Percentiles rank a stretch among this genome's conserved stretches.
Evolutionary conservation across 2,888 invertebrate genomes (phyloP).

Genomic region (Gryllus longicercus): DNA sequence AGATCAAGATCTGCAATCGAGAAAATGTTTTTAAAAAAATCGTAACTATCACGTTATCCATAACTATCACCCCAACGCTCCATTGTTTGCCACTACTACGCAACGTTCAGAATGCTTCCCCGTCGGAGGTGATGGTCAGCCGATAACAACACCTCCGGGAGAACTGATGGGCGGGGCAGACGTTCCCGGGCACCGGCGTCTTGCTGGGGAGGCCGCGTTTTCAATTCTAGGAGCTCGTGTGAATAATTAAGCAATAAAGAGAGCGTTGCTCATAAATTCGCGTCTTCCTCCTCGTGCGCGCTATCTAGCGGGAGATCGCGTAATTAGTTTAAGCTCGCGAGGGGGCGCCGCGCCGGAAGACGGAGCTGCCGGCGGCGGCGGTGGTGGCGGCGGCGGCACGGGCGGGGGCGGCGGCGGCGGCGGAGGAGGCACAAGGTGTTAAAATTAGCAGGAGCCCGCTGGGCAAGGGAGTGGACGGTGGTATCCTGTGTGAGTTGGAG

Average conservation of each 20-base stretch:
- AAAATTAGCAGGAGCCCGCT: not conserved
- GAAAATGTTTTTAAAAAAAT: no score
- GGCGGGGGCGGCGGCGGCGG: not conserved
- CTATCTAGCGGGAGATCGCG: not conserved
- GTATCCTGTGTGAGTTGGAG: no score
- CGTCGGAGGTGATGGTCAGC: no score
- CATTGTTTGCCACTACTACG: no score
- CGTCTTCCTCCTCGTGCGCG: slow-evolving; percentile 2
- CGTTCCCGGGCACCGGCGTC: no score
- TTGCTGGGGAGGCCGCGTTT: not conserved
- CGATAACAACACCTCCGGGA: no score
- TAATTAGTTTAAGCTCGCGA: slow-evolving; percentile 7
- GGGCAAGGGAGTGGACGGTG: not conserved
- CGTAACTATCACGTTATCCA: no score
- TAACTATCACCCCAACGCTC: no score
- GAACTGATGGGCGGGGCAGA: no score
- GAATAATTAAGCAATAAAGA: slow-evolving; percentile 17
- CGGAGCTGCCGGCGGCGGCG: not conserved
- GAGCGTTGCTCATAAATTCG: not conserved
- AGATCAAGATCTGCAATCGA: no score
- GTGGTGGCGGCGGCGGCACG: not conserved
- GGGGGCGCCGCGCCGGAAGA: not conserved
- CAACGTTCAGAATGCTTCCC: no score
- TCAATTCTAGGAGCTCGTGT: not conserved
- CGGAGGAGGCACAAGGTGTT: not conserved